Conservation (phyloP, 2,888 invertebrate species). For the Drosophila setosimentum region DNA sequence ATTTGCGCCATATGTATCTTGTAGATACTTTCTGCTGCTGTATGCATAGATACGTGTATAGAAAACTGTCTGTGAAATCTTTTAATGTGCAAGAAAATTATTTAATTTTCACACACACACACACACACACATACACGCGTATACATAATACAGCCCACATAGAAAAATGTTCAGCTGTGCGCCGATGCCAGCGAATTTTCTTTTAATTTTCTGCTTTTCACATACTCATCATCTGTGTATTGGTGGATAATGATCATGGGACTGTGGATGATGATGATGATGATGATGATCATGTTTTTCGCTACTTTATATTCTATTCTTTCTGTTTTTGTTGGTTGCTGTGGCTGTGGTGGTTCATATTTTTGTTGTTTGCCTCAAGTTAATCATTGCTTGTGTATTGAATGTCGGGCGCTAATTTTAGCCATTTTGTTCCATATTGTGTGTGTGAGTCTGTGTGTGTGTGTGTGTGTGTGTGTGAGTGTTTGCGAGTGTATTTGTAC, state of each 20-base stretch:
- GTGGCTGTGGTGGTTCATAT: slow-evolving; percentile 62
- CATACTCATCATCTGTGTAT: slow-evolving; percentile 13
- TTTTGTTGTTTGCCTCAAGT: slow-evolving; percentile 71
- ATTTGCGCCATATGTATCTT: slow-evolving; percentile 75
- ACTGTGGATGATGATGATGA: slow-evolving; percentile 20
- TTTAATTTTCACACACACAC: slow-evolving; percentile 73
- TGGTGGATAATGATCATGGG: slow-evolving; percentile 39
- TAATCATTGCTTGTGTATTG: slow-evolving; percentile 79
- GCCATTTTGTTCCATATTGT: slow-evolving; percentile 79
- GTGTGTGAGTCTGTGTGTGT: slow-evolving; percentile 19
- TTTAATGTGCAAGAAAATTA: slow-evolving; percentile 80
- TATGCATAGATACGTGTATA: slow-evolving; percentile 49
- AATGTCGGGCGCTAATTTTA: slow-evolving; percentile 81
- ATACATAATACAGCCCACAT: slow-evolving; percentile 28
- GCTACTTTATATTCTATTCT: slow-evolving; percentile 74
- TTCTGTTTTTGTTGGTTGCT: slow-evolving; percentile 33
- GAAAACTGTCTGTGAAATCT: slow-evolving; percentile 62
- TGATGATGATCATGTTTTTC: slow-evolving; percentile 43
- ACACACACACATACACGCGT: slow-evolving; percentile 12
- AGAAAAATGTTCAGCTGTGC: slow-evolving; percentile 40
- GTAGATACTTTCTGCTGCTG: slow-evolving; percentile 58
- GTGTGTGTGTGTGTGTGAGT: slow-evolving; percentile 19
- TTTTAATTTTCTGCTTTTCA: slow-evolving; percentile 30
- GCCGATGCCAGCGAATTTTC: slow-evolving; percentile 54
- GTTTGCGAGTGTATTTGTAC: slow-evolving; percentile 20